Evolutionary conservation across 2,113 vertebrate genomes (phyloP), one percentile per base, ranked within the genome.

Genomic region (Microtus ochrogaster): DNA sequence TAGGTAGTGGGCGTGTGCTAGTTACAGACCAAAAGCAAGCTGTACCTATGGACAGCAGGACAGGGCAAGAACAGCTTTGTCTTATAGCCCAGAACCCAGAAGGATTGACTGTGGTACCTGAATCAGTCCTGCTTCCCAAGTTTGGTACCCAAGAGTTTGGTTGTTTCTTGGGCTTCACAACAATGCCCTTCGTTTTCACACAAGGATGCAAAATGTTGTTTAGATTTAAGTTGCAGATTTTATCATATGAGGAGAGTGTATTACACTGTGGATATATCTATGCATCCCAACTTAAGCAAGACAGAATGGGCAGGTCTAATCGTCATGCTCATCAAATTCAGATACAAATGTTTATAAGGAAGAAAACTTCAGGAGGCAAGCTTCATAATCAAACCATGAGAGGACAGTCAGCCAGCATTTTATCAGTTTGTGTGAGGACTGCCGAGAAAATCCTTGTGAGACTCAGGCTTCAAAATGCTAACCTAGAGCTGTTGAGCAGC

Each of bases 221-320:
- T 14, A 36, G 28, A 44, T 72, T 22, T 26, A 21, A 82, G 58
- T 9, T 39, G 30, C 7, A 83, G 49, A 13, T 66, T 36, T 88
- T 28, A 13, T 3, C 14, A 7, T 7, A 24, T 7, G 30, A 11
- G 10, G 30, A 89, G 7, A 66, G 30, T 19, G 2, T 13, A 74
- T 17, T 5, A 1, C 1, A 3, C 26, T 0, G 10, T 21, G 5
- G 13, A 6, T 2, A 12, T 0, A 3, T 44, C 22, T 24, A 1
- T 39, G 4, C 14, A n/a, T 17, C 10, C 1, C 3, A 5, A 3
- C 49, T 44, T 58, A 11, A 2, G 55, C 16, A n/a, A 26, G 44
- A 65, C 16, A 78, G 52, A 36, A 33, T 4, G n/a, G 17, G 6
- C 1, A 72, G 1, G 0, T 16, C 19, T 52, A 7, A 14, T 24